Evolutionary conservation across 2,888 invertebrate genomes (phyloP).

Genomic region (Pyrochroa serraticornis): DNA sequence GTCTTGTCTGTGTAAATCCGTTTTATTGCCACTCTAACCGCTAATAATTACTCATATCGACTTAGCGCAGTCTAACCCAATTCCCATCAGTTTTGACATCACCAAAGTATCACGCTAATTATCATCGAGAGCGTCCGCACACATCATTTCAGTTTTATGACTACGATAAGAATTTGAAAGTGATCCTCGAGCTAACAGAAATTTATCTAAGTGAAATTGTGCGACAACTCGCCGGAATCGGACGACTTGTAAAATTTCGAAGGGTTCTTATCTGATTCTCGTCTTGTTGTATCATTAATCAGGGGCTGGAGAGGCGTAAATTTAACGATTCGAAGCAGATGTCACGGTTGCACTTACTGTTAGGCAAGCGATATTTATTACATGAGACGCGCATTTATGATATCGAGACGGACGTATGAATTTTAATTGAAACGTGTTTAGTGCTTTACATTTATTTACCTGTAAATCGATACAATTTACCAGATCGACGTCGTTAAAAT

Average conservation of each 20-base stretch:
- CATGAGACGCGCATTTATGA: slow-evolving; percentile 18
- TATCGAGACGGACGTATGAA: slow-evolving; percentile 14
- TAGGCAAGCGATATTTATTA: slow-evolving; percentile 9
- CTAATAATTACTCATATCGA: slow-evolving; percentile 2
- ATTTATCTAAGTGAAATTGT: slow-evolving; percentile 6
- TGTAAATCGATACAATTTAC: slow-evolving; percentile 22
- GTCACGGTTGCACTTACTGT: slow-evolving; percentile 15
- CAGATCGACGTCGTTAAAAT: slow-evolving; percentile 14
- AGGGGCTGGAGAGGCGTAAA: neutral
- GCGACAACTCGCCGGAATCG: slow-evolving; percentile 1
- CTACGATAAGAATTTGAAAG: slow-evolving; percentile 13
- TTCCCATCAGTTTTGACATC: slow-evolving; percentile 9
- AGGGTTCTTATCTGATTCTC: neutral
- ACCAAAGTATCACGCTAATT: slow-evolving; percentile 7
- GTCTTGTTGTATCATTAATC: neutral
- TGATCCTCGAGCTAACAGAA: slow-evolving; percentile 1
- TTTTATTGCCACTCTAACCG: slow-evolving; percentile 1
- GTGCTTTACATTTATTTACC: slow-evolving; percentile 15
- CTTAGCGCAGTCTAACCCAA: slow-evolving; percentile 2
- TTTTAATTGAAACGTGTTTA: slow-evolving; percentile 22
- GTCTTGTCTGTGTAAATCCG: neutral
- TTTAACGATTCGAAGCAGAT: slow-evolving; percentile 6
- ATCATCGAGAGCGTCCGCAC: slow-evolving; percentile 5
- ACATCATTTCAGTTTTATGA: slow-evolving; percentile 4
- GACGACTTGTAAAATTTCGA: slow-evolving; percentile 11